phyloP scores from a whole-genome alignment of 2,797 vertebrate species.

The Fratercula arctica region DNA sequence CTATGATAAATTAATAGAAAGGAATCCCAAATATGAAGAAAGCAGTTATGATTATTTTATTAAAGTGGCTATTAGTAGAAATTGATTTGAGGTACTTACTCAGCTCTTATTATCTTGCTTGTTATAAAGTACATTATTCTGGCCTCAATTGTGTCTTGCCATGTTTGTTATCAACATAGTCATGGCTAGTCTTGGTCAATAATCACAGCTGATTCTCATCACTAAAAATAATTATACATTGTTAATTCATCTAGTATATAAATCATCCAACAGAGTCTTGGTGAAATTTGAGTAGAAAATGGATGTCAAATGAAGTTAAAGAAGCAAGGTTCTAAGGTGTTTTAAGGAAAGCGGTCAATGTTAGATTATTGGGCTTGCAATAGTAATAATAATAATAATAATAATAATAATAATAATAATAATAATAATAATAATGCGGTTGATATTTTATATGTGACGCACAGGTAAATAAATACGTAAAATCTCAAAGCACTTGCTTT shows the following conservation, averaged over 20 bases:
- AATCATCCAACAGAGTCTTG: not conserved
- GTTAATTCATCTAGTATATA: not conserved
- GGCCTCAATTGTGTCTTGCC: not conserved
- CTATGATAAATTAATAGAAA: not conserved
- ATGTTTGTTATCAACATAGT: not conserved
- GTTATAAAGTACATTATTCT: not conserved
- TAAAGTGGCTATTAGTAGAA: not conserved
- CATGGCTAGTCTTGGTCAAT: not conserved
- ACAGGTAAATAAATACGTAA: not conserved
- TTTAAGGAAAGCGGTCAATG: no score
- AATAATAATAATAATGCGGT: not conserved
- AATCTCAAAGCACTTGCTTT: not conserved
- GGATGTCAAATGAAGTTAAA: not conserved
- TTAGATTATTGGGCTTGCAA: no score
- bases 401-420: not conserved
- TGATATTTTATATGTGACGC: not conserved
- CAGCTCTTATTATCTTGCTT: not conserved
- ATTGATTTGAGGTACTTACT: constrained; percentile 32
- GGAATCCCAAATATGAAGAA: not conserved
- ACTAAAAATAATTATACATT: not conserved
- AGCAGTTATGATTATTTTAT: constrained; percentile 23
- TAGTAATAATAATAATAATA: not conserved
- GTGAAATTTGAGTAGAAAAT: not conserved
- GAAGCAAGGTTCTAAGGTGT: not conserved
- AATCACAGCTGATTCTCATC: not conserved